Base-by-base conservation (phyloP, 2,113 vertebrate genomes). In the Ceyx margarethae region DNA sequence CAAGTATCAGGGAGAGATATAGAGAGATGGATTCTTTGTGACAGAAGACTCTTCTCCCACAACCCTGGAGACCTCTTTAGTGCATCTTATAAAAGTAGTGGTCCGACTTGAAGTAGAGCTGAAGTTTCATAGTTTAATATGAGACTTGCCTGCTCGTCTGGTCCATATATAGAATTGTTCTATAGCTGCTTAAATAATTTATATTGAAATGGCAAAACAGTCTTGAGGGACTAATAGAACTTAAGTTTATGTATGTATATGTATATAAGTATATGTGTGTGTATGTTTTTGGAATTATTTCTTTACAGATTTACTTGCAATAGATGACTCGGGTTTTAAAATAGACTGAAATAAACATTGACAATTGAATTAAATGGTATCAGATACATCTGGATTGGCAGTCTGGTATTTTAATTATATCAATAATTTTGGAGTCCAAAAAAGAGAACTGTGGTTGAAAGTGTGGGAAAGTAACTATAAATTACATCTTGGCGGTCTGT, bases 391-490 rank as follows among this genome's bases (percentile, higher is more conserved):
- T 89, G 75, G 54, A 85, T 81, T 92, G 83, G 50, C 42, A 89
- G 61, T 62, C 37, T n/a, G 81, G n/a, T 65, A 33, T 80, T 93
- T 89, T 87, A 85, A 89, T 95, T 83, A 14, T 69, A 65, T 82
- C n/a, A 83, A 35, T 94, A 71, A 90, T 91, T 87, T 79, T 93
- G 67, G 64, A 91, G 23, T 71, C 81, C 33, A 48, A 51, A 80
- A 84, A 72, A 72, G 28, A 85, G 57, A 95, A 65, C 54, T 74
- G 8, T 68, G 79, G 28, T 79, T 91, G 86, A 14, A 95, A 93
- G 84, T 93, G 75, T 92, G 92, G 81, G 90, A 94, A 96, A 93
- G 48, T 67, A 90, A 87, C 92, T 85, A 71, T 95, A 96, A 95
- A 94, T 95, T 94, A 76, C 79, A 60, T 89, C 43, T 90, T 89